Base-by-base conservation (phyloP, 2,797 vertebrate genomes). In the Poeciliopsis infans region DNA sequence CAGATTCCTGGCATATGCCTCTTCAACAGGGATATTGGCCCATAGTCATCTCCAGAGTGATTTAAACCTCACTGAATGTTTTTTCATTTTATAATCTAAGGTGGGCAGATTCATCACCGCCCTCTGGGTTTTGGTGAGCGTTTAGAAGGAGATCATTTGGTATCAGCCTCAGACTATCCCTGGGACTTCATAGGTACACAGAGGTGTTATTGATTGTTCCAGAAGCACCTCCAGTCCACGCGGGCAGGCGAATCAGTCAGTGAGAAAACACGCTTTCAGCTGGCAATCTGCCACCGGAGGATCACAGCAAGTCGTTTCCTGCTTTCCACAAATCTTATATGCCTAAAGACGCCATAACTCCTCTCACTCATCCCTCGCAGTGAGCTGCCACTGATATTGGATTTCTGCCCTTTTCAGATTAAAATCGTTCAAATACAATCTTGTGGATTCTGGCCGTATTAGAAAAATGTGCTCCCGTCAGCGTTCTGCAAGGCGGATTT, bases 381-480 rank as follows among this genome's bases (percentile, higher is more conserved):
- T 47, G 69, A 88, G 85, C 84, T 79, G 89, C 84, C 51, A 79
- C 83, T 31, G 86, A 93, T 95, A 95, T 94, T 95, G 91, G 91
- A 95, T 95, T 92, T 83, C 83, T 93, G 87, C 90, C 91, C 84
- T 92, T 92, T 90, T 86, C 86, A 92, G 93, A 95, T 94, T 94
- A 94, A 93, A 95, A 96, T 95, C 92, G 88, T 91, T 94, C 89
- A 89, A 90, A 94, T 86, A 89, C 89, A 76, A 88, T 80, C 88
- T 88, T 83, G 87, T 59, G 61, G 92, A 92, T 89, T 92, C 89
- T 86, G 87, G 90, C 87, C 89, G 92, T 95, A 95, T 93, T 93
- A 92, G 85, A 92, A 92, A 95, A 92, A 94, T 74, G 84, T 92
- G 94, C 94, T 91, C 61, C 87, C 91, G 81, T 89, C 92, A 94